Percentiles rank a stretch among this genome's conserved stretches.
Evolutionary conservation across 2,888 invertebrate genomes (phyloP).

Genomic region (Tridacna gigas): DNA sequence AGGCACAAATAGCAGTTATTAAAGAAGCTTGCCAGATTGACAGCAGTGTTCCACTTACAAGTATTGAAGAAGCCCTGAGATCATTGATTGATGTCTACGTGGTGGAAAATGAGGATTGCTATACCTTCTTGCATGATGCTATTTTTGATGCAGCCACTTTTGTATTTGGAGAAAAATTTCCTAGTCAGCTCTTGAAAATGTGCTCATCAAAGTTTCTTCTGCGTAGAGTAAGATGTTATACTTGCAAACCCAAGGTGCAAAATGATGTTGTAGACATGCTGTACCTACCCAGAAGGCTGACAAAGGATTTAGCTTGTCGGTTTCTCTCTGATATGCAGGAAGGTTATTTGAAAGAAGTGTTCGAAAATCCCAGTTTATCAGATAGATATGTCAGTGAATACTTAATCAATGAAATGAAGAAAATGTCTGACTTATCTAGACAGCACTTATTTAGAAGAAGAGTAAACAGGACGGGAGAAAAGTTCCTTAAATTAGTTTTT

Average conservation of each 20-base stretch:
- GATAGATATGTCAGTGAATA: conserved; percentile 16
- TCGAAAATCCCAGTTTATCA: conserved; percentile 50
- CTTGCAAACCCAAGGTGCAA: neutral
- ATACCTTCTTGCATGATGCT: conserved; percentile 49
- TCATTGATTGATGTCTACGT: conserved; percentile 51
- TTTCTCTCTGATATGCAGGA: conserved; percentile 43
- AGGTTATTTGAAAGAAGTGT: conserved; percentile 37
- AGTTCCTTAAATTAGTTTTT: conserved; percentile 22
- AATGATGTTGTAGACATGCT: conserved; percentile 34
- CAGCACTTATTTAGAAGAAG: neutral
- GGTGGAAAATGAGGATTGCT: conserved; percentile 38
- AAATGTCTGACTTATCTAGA: conserved; percentile 7
- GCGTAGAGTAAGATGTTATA: conserved; percentile 30
- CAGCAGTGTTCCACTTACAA: conserved; percentile 14
- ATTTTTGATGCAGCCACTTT: conserved; percentile 58
- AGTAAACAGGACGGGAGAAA: conserved; percentile 21
- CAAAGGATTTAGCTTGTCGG: conserved; percentile 34
- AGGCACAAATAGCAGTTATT: conserved; percentile 24
- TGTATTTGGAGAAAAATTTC: conserved; percentile 50
- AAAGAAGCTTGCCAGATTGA: conserved; percentile 50
- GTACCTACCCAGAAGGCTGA: conserved; percentile 29
- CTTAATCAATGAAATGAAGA: conserved; percentile 28
- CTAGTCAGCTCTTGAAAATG: conserved; percentile 42
- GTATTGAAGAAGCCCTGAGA: conserved; percentile 30
- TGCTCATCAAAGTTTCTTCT: conserved; percentile 48